A percentile compares a stretch with the other conserved stretches of the same genome.
Conservation (phyloP, 2,888 invertebrate species). For the Lasioglossum figueresi region DNA sequence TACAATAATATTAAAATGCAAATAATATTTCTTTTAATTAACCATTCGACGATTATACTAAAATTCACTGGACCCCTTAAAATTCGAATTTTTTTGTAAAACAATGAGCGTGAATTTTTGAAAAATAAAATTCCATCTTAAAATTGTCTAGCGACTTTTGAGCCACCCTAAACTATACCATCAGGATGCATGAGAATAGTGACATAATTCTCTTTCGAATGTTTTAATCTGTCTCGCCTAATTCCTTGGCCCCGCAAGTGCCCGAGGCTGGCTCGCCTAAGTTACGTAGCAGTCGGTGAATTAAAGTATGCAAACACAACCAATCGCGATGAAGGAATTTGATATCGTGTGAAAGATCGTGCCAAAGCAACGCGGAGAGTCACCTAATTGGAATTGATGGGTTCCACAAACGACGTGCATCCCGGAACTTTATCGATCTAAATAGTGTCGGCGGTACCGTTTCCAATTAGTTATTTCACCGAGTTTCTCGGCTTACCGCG, state of each 20-base stretch:
- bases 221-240: neutral
- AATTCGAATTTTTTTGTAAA: neutral
- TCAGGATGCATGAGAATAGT: neutral
- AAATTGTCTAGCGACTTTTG: no score
- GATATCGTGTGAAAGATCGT: conserved; percentile 44
- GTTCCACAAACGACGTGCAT: conserved; percentile 36
- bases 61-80: neutral
- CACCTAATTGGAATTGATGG: conserved; percentile 56
- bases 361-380: conserved; percentile 38
- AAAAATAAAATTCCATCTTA: no score
- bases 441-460: conserved; percentile 56
- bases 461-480: conserved; percentile 70
- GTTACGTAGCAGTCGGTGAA: neutral
- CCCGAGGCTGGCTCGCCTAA: neutral
- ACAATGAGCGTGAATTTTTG: neutral
- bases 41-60: neutral
- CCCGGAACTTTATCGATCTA: conserved; percentile 63
- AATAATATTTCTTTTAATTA: no score
- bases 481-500: conserved; percentile 67
- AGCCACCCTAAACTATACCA: neutral
- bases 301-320: conserved; percentile 23
- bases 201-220: neutral
- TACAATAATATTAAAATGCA: no score
- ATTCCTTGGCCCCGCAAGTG: neutral
- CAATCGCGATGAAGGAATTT: conserved; percentile 24